Conservation (phyloP, 2,888 invertebrate genomes). For the Leucophora obtusa region DNA sequence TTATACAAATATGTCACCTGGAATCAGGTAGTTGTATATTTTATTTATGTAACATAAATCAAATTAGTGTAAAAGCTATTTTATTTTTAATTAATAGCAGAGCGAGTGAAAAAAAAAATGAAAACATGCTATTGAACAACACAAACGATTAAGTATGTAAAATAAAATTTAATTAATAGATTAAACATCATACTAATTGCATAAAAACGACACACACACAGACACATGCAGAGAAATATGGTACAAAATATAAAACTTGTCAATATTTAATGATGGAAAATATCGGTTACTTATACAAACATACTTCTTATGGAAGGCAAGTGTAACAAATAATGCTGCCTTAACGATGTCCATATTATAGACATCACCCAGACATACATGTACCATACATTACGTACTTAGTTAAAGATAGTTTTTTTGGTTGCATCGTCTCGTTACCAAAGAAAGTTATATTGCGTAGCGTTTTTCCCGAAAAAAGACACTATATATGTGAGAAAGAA, state of each 20-base stretch:
- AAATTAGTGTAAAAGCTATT: slow-evolving; percentile 43
- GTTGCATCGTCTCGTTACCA: background rate
- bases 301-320: slow-evolving; percentile 2
- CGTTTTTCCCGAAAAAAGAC: slow-evolving; percentile 3
- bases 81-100: slow-evolving; percentile 31
- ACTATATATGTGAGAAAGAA: background rate
- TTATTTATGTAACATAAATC: slow-evolving; percentile 41
- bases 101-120: background rate
- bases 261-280: slow-evolving; percentile 33
- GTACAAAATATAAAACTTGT: slow-evolving; percentile 26
- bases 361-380: background rate
- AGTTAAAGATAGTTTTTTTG: background rate
- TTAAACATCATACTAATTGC: slow-evolving; percentile 52
- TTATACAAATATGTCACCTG: slow-evolving; percentile 36
- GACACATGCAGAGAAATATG: background rate
- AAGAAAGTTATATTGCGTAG: slow-evolving; percentile 56
- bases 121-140: background rate
- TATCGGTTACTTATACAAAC: background rate
- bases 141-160: slow-evolving; percentile 36
- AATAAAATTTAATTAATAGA: slow-evolving; percentile 51
- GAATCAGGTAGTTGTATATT: slow-evolving; percentile 23
- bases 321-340: slow-evolving; percentile 41
- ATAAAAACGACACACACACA: slow-evolving; percentile 26
- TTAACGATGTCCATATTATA: slow-evolving; percentile 2
- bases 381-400: background rate